Evolutionary conservation across 1,140 invertebrate species (phyloP).

Genomic region (Bombus fervidus): DNA sequence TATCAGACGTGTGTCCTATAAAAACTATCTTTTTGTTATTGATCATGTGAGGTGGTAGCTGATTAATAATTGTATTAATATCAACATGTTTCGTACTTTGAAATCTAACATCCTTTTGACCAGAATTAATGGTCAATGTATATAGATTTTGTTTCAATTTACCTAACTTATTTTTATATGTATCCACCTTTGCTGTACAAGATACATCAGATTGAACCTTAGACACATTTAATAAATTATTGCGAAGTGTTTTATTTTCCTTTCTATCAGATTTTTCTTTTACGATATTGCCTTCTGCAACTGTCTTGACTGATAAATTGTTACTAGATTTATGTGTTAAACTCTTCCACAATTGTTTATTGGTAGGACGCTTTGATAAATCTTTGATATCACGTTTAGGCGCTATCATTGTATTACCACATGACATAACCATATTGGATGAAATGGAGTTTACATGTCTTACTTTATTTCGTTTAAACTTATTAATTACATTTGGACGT

Average conservation of each 20-base stretch:
- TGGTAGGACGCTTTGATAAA: background rate
- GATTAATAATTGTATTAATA: slow-evolving; percentile 68
- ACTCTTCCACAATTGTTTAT: background rate
- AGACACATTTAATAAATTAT: background rate
- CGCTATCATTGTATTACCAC: slow-evolving; percentile 12
- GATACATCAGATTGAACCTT: background rate
- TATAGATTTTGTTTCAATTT: slow-evolving; percentile 49
- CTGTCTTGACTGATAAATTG: slow-evolving; percentile 1
- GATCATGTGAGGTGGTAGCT: slow-evolving; percentile 65
- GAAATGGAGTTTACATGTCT: background rate
- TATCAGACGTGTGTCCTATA: slow-evolving; percentile 61
- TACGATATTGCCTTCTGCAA: background rate
- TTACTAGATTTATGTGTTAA: background rate
- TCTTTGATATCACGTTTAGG: slow-evolving; percentile 4
- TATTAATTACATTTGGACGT: background rate
- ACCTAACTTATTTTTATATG: slow-evolving; percentile 30
- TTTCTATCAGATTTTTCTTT: slow-evolving; percentile 3
- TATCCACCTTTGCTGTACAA: background rate
- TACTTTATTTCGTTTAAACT: background rate
- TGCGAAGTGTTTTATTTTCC: background rate
- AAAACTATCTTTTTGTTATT: slow-evolving; percentile 71
- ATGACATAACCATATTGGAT: background rate
- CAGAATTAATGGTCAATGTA: slow-evolving; percentile 50
- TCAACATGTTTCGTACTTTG: slow-evolving; percentile 66
- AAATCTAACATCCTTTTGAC: slow-evolving; percentile 67